These are phyloP conservation scores for Tragulus kanchil DNA, from an alignment of 2,113 vertebrate genomes.

Conservation along the genomic window DNA sequence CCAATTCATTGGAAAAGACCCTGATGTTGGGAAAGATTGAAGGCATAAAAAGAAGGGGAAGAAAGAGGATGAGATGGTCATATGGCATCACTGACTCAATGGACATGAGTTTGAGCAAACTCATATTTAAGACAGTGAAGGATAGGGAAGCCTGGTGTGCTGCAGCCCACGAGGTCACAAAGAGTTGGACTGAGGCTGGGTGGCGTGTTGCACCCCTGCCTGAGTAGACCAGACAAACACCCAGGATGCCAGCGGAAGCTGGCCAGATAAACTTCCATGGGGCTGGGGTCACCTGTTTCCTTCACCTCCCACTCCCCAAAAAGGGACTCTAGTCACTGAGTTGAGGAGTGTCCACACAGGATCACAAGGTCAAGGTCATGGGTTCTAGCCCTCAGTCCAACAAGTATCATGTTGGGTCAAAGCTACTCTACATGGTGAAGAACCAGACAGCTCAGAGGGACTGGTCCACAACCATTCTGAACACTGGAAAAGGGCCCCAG, in stretches of 20 bases:
- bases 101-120: not conserved
- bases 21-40: not conserved
- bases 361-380: not conserved
- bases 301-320: conserved; percentile 12
- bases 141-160: not conserved
- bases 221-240: not conserved
- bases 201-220: rapidly evolving
- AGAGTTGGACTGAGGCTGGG: not conserved
- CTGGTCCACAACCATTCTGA: not conserved
- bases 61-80: not conserved
- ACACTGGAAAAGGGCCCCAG: not conserved
- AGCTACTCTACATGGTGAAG: too few relatives aligned
- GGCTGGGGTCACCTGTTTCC: not conserved
- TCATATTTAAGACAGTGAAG: not conserved
- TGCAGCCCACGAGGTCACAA: not conserved
- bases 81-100: not conserved
- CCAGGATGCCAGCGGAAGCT: not conserved
- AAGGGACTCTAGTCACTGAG: not conserved
- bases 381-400: not conserved
- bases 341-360: not conserved
- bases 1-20: not conserved
- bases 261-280: not conserved
- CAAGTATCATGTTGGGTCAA: not conserved
- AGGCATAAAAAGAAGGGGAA: not conserved
- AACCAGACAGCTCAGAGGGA: too few relatives aligned